Conservation (phyloP, 2,113 vertebrate genomes). For the Tragelaphus imberbis region DNA sequence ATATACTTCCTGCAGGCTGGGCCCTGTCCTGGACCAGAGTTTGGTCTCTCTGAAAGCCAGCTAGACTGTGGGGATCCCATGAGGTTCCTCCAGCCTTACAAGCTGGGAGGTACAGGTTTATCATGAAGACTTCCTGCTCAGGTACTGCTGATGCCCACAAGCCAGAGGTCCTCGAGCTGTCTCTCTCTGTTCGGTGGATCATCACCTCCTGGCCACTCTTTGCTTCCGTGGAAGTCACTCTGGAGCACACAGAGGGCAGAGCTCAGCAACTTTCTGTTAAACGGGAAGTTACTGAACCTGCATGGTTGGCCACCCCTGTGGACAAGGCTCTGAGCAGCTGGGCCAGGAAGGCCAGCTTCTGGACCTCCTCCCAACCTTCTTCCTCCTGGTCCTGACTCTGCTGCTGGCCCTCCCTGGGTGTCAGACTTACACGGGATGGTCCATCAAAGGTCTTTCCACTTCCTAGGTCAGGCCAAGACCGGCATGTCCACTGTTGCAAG, state of each 20-base stretch:
- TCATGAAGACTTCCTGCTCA: background rate
- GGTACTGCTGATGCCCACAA: background rate
- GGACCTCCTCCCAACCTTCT: background rate
- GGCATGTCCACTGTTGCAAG: background rate
- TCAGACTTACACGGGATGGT: background rate
- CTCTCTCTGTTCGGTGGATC: background rate
- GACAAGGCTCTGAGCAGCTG: fast-evolving
- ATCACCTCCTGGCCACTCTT: too few relatives aligned
- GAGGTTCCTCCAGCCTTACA: background rate
- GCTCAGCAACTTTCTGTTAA: background rate
- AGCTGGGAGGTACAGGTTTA: background rate
- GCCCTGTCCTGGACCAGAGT: background rate
- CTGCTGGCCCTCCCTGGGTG: background rate
- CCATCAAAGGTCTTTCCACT: background rate
- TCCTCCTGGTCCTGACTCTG: background rate
- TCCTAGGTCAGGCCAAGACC: background rate
- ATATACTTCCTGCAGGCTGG: background rate
- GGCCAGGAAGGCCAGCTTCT: background rate
- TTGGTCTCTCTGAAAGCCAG: background rate
- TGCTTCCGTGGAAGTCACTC: background rate
- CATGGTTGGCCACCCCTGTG: background rate
- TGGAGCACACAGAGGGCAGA: background rate
- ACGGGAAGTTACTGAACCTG: fast-evolving
- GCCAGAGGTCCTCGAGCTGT: too few relatives aligned
- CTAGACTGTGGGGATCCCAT: background rate